These are phyloP conservation scores for Apistogramma diplotaenia DNA, from an alignment of 2,113 vertebrate genomes.

Conservation along the genomic window DNA sequence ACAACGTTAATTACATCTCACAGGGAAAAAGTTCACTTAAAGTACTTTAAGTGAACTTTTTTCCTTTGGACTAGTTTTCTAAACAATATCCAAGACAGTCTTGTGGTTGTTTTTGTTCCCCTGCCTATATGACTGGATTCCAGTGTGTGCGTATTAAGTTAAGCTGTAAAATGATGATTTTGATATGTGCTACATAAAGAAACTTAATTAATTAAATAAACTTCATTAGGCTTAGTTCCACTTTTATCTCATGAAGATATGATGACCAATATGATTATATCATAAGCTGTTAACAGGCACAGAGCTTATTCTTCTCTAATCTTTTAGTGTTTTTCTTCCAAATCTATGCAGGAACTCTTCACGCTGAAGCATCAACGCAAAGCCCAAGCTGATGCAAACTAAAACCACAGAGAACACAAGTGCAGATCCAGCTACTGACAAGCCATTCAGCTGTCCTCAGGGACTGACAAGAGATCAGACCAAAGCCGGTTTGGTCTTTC, in stretches of 20 bases:
- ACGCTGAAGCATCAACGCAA: not conserved
- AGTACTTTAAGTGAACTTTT: not conserved
- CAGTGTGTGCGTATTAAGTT: not conserved
- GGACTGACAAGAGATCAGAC: not conserved
- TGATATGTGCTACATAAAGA: not conserved
- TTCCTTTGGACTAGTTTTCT: not conserved
- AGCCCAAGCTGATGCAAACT: not conserved
- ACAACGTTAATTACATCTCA: conserved; percentile 18
- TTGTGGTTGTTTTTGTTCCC: not conserved
- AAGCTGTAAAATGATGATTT: not conserved
- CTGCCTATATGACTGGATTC: not conserved
- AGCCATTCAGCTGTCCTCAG: not conserved
- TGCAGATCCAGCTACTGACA: not conserved
- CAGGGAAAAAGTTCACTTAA: not conserved
- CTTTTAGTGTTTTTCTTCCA: not conserved
- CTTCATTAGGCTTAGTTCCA: not conserved
- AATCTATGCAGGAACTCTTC: not conserved
- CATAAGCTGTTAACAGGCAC: not conserved
- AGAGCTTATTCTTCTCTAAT: not conserved
- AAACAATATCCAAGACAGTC: not conserved
- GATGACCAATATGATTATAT: not conserved
- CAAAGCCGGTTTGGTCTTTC: not conserved
- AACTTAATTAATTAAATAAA: not conserved
- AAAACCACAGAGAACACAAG: not conserved
- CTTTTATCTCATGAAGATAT: not conserved